Percentiles rank a stretch among this genome's conserved stretches.
Evolutionary conservation across 2,113 vertebrate genomes (phyloP).

Genomic region (Paratilapia polleni): DNA sequence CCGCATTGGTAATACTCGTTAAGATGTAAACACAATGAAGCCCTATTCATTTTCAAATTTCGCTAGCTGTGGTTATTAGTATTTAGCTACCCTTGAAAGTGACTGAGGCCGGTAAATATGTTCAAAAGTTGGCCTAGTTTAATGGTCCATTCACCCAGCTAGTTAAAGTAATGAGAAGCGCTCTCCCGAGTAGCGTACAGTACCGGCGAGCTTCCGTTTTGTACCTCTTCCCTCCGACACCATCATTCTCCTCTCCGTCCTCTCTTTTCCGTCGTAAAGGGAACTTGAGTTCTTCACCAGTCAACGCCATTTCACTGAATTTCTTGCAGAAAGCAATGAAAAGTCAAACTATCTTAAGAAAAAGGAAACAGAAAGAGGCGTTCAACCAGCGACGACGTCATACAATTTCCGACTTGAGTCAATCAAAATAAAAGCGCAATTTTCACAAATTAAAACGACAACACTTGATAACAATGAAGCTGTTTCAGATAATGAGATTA

Average conservation of each 20-base stretch:
- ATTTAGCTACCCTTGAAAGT: too few relatives aligned
- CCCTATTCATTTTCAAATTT: too few relatives aligned
- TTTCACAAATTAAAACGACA: background rate
- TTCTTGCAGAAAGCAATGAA: background rate
- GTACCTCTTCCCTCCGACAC: background rate
- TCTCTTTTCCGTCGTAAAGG: conserved; percentile 7
- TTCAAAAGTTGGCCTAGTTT: too few relatives aligned
- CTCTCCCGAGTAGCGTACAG: background rate
- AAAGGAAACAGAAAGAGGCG: background rate
- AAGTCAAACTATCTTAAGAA: background rate
- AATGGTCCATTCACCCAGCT: background rate
- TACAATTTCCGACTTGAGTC: background rate
- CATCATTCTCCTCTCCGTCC: background rate
- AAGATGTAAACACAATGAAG: too few relatives aligned
- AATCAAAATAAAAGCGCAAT: conserved; percentile 22
- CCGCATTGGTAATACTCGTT: too few relatives aligned
- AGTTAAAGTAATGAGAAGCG: background rate
- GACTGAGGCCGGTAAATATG: too few relatives aligned
- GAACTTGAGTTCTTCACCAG: background rate
- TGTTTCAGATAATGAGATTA: background rate
- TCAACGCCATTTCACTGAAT: background rate
- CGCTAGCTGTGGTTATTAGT: too few relatives aligned
- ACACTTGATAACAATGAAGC: background rate
- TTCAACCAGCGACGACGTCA: background rate
- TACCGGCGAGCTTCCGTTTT: conserved; percentile 30